A percentile compares a stretch with the other conserved stretches of the same genome.
These are phyloP conservation scores for Gasterosteus nipponicus DNA, from an alignment of 2,113 vertebrate genomes.

Conservation along the genomic window DNA sequence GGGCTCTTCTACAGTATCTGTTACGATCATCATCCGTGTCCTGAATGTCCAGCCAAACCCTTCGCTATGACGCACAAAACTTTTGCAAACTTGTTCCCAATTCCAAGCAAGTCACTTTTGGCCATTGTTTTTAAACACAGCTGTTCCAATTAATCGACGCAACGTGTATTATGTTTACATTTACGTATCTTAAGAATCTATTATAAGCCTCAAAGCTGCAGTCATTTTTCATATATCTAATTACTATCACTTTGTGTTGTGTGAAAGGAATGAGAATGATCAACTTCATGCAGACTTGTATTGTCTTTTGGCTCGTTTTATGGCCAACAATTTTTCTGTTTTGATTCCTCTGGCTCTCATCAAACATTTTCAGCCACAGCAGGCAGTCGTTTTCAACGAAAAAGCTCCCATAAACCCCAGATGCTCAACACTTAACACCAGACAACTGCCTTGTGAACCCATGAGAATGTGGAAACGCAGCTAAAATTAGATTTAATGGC, in stretches of 20 bases:
- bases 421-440: background rate
- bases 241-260: background rate
- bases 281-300: background rate
- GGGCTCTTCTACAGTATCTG: conserved; percentile 44
- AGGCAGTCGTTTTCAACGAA: background rate
- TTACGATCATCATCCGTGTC: conserved; percentile 50
- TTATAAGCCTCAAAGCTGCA: background rate
- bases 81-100: conserved; percentile 32
- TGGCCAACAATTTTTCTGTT: background rate
- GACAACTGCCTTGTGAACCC: background rate
- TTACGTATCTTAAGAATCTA: background rate
- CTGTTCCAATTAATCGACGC: conserved; percentile 5
- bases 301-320: background rate
- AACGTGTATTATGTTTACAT: background rate
- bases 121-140: background rate
- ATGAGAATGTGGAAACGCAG: background rate
- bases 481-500: background rate
- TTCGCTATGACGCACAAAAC: conserved; percentile 55
- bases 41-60: conserved; percentile 54
- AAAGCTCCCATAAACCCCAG: background rate
- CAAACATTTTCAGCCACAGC: background rate
- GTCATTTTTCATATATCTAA: background rate
- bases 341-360: background rate
- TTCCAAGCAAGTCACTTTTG: conserved; percentile 17
- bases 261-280: background rate